Conservation (phyloP, 2,797 vertebrate species). For the Lacerta viridis region DNA sequence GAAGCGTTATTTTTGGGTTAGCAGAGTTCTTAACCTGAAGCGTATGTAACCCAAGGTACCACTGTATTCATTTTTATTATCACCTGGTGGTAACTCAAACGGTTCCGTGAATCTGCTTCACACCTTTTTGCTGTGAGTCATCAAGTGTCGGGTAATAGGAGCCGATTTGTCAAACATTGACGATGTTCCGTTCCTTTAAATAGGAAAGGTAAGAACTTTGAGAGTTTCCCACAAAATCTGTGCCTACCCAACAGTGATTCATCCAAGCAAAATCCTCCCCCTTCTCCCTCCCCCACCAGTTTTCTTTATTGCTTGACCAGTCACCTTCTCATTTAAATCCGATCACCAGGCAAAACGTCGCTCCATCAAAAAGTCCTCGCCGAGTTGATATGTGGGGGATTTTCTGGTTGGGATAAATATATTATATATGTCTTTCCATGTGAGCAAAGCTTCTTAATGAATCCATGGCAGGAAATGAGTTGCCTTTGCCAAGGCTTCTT, state of each 20-base stretch:
- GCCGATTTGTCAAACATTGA: not conserved
- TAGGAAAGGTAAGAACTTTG: constrained; percentile 13
- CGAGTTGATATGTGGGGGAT: constrained; percentile 59
- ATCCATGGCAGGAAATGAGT: constrained; percentile 70
- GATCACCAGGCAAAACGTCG: constrained; percentile 49
- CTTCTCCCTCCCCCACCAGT: not conserved
- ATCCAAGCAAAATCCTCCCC: not conserved
- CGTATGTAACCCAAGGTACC: too few relatives aligned
- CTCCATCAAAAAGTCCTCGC: constrained; percentile 66
- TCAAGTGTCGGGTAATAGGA: not conserved
- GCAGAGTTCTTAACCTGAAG: too few relatives aligned
- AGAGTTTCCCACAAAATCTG: constrained; percentile 4
- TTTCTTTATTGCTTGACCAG: not conserved
- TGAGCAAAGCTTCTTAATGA: constrained; percentile 80
- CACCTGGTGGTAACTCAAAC: not conserved
- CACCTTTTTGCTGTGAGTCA: not conserved
- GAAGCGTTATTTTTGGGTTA: too few relatives aligned
- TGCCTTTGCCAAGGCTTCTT: constrained; percentile 74
- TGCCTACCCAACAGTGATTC: constrained; percentile 2
- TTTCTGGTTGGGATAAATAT: constrained; percentile 70
- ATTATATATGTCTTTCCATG: constrained; percentile 54
- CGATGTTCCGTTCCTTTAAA: constrained; percentile 19
- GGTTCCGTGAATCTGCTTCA: not conserved
- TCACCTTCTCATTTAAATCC: constrained; percentile 43
- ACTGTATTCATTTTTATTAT: not conserved